A percentile compares a stretch with the other conserved stretches of the same genome.
Evolutionary conservation across 2,113 vertebrate species (phyloP).

Genomic region (Dromaius novaehollandiae): DNA sequence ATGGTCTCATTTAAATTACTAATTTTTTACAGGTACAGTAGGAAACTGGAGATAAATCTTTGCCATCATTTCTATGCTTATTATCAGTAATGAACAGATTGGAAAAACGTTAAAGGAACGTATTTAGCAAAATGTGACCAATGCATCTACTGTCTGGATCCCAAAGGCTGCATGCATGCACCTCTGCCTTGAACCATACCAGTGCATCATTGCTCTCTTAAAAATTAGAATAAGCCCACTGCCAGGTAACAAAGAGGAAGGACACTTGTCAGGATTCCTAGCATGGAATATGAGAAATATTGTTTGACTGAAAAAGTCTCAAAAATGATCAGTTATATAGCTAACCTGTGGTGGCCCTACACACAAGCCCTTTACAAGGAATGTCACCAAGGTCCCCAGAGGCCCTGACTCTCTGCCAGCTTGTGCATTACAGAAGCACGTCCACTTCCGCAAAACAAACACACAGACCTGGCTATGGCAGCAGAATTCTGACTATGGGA

Average conservation of each 20-base stretch:
- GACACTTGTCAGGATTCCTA: not conserved
- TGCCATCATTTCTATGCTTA: not conserved
- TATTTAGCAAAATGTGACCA: not conserved
- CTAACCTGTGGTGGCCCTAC: not conserved
- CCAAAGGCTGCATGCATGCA: not conserved
- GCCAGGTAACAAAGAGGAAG: not conserved
- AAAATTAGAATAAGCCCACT: not conserved
- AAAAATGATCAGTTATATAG: not conserved
- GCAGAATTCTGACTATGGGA: not conserved
- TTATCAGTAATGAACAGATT: conserved; percentile 33
- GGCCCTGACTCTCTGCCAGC: not conserved
- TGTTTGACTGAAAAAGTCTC: not conserved
- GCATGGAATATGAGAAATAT: not conserved
- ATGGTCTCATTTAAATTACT: conserved; percentile 35
- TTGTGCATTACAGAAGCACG: not conserved
- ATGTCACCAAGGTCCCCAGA: not conserved
- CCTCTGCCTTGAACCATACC: not conserved
- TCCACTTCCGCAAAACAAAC: not conserved
- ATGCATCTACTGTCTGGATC: not conserved
- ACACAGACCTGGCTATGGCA: not conserved
- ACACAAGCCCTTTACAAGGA: too few species aligned
- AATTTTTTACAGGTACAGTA: conserved; percentile 33
- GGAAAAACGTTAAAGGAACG: conserved; percentile 4
- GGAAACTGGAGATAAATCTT: conserved; percentile 24
- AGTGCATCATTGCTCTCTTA: not conserved